phyloP scores from a whole-genome alignment of 23 tunicate genomes.

The Phallusia fumigata region DNA sequence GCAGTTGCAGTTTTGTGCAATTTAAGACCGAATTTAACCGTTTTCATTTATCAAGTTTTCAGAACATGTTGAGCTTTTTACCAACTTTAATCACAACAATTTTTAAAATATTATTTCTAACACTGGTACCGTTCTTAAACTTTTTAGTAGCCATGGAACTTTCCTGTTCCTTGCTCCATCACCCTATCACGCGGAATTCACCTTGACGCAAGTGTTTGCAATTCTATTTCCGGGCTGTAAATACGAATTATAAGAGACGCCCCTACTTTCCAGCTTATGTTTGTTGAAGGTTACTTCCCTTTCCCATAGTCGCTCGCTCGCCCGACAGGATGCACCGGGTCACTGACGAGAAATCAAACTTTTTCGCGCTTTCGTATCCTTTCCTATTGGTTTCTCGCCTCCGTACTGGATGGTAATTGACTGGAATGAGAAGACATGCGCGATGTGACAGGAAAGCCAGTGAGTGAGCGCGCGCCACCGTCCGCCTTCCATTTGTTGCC shows the following conservation, averaged over 20 bases:
- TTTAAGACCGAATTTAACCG: too few species aligned
- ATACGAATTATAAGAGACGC: background rate
- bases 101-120: too few species aligned
- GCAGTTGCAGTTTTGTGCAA: too few species aligned
- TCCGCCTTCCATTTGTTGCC: constrained; percentile 9
- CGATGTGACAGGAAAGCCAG: background rate
- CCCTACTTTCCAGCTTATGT: background rate
- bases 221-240: constrained; percentile 2
- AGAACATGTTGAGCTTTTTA: too few species aligned
- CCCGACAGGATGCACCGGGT: constrained; percentile 6
- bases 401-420: background rate
- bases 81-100: too few species aligned
- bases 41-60: too few species aligned
- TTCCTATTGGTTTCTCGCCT: background rate
- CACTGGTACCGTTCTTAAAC: too few species aligned
- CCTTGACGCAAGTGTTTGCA: background rate
- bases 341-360: background rate
- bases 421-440: background rate
- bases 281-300: background rate
- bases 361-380: constrained; percentile 6
- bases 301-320: background rate
- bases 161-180: too few species aligned
- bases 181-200: too few species aligned
- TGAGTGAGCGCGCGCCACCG: background rate
- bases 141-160: too few species aligned